These are phyloP conservation scores for Cichladusa arquata DNA, from an alignment of 2,113 vertebrate genomes.

Conservation along the genomic window DNA sequence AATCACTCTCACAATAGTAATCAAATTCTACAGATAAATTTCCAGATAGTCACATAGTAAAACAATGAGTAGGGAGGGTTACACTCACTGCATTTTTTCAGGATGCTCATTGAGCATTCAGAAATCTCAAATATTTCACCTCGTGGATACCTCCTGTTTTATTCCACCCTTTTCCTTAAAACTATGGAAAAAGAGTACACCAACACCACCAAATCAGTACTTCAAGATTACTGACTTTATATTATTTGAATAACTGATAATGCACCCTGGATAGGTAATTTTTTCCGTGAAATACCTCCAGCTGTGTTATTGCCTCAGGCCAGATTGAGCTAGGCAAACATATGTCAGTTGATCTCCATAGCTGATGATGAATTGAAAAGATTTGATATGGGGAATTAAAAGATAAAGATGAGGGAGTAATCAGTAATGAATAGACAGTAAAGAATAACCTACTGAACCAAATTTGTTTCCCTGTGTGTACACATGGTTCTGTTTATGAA, in stretches of 20 bases:
- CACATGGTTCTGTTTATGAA: conserved; percentile 3
- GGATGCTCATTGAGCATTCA: not conserved
- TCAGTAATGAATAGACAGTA: not conserved
- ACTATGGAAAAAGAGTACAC: not conserved
- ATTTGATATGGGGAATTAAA: conserved; percentile 14
- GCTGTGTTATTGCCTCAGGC: not conserved
- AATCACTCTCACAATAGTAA: not conserved
- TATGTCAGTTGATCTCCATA: not conserved
- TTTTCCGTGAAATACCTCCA: conserved; percentile 31
- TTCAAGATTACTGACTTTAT: not conserved
- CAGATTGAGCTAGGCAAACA: not conserved
- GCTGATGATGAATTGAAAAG: not conserved
- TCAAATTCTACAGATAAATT: not conserved
- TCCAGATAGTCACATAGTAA: not conserved
- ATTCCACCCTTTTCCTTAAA: not conserved
- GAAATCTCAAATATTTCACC: not conserved
- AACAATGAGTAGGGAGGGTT: not conserved
- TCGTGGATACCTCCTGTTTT: not conserved
- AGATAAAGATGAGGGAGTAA: conserved; percentile 30
- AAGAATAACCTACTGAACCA: not conserved
- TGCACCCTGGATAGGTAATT: not conserved
- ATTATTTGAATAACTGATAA: not conserved
- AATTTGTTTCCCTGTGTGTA: not conserved
- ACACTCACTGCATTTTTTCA: not conserved
- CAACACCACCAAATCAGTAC: not conserved